These are phyloP conservation scores for Leptura quadrifasciata DNA, from an alignment of 2,888 invertebrate species.

Conservation along the genomic window DNA sequence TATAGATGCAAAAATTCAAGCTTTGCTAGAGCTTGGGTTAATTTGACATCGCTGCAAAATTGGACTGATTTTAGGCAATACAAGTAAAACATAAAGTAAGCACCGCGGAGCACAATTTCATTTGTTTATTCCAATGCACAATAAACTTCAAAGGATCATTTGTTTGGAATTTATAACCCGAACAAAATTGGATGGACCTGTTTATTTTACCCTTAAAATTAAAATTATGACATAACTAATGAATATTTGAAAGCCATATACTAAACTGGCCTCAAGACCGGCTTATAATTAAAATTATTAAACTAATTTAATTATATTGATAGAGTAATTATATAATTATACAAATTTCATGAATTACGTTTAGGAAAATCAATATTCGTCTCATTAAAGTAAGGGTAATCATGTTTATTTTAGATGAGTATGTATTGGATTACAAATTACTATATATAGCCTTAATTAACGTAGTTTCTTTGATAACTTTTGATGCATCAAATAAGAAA, in stretches of 20 bases:
- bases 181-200: slow-evolving; percentile 12
- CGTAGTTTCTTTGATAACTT: no score
- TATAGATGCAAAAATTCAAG: not conserved
- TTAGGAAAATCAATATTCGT: slow-evolving; percentile 8
- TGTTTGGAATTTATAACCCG: slow-evolving; percentile 36
- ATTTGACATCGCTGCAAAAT: slow-evolving; percentile 15
- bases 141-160: slow-evolving; percentile 48
- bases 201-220: slow-evolving; percentile 14
- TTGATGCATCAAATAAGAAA: no score
- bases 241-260: slow-evolving; percentile 2
- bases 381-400: not conserved
- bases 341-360: not conserved
- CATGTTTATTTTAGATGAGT: slow-evolving; percentile 5
- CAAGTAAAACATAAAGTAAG: slow-evolving; percentile 43
- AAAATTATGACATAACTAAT: slow-evolving; percentile 4
- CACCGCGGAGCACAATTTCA: slow-evolving; percentile 40
- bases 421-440: not conserved
- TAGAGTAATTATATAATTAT: not conserved
- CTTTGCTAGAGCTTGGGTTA: not conserved
- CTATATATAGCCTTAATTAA: not conserved
- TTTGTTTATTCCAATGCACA: slow-evolving; percentile 47
- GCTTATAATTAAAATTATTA: slow-evolving; percentile 20
- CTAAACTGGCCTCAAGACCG: not conserved
- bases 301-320: slow-evolving; percentile 16
- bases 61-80: slow-evolving; percentile 29